A percentile compares a stretch with the other conserved stretches of the same genome.
phyloP scores from a whole-genome alignment of 2,113 vertebrate genomes.

The Tachysurus vachellii region DNA sequence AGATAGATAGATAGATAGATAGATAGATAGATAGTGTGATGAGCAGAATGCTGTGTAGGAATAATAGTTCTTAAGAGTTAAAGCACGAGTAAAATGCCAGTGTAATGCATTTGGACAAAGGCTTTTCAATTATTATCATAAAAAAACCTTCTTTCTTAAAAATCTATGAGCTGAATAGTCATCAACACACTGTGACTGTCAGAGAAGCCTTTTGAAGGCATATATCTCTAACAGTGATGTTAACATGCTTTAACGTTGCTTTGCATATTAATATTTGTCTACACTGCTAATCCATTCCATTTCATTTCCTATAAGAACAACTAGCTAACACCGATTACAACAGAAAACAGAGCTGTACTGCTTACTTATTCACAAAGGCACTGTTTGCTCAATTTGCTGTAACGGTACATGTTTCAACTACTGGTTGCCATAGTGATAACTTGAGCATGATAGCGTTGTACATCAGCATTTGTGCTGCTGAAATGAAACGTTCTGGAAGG shows the following conservation, averaged over 20 bases:
- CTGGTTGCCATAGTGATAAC: too few relatives aligned
- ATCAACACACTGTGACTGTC: conserved; percentile 8
- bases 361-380: neutral
- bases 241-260: conserved; percentile 11
- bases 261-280: neutral
- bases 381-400: too few relatives aligned
- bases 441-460: too few relatives aligned
- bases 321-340: neutral
- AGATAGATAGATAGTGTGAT: neutral
- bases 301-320: neutral
- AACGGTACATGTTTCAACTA: too few relatives aligned
- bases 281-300: neutral
- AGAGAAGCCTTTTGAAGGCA: conserved; percentile 27
- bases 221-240: conserved; percentile 18
- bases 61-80: neutral
- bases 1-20: conserved; percentile 6
- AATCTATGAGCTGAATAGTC: neutral
- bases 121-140: neutral
- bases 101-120: neutral
- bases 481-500: too few relatives aligned
- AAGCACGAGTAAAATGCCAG: neutral
- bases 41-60: neutral
- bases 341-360: neutral
- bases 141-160: neutral
- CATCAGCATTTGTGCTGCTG: too few relatives aligned